Percentiles rank a stretch among this genome's conserved stretches.
phyloP scores from a whole-genome alignment of 1,140 invertebrate genomes.

The Dinothrombium tinctorium region DNA sequence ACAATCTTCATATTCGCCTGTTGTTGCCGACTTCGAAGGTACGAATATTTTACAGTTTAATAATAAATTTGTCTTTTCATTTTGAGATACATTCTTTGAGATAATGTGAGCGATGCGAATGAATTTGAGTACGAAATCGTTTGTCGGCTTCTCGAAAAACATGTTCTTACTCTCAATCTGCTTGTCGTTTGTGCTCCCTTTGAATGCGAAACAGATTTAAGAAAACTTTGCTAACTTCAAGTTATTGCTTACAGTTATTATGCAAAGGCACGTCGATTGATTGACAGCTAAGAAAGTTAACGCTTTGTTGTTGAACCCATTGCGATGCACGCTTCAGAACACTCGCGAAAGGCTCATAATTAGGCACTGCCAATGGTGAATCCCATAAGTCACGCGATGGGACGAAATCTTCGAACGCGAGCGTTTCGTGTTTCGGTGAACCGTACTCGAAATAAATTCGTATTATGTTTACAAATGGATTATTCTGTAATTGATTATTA shows the following conservation, averaged over 20 bases:
- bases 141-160: neutral
- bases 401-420: slow-evolving; percentile 7
- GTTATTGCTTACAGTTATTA: neutral
- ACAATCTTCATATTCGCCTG: neutral
- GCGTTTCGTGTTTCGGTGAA: neutral
- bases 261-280: neutral
- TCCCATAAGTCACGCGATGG: slow-evolving; percentile 4
- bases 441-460: slow-evolving; percentile 7
- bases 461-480: neutral
- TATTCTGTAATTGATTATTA: neutral
- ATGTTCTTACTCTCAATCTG: neutral
- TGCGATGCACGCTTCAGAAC: neutral
- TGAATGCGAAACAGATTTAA: neutral
- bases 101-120: neutral
- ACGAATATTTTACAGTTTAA: slow-evolving; percentile 2
- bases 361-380: slow-evolving; percentile 5
- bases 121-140: neutral
- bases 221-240: neutral
- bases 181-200: neutral
- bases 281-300: neutral
- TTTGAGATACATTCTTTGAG: neutral
- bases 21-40: neutral
- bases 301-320: neutral
- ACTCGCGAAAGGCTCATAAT: slow-evolving; percentile 6
- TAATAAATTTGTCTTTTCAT: neutral